Evolutionary conservation across 1,140 invertebrate species (phyloP).

Genomic region (Lordiphosa clarofinis): DNA sequence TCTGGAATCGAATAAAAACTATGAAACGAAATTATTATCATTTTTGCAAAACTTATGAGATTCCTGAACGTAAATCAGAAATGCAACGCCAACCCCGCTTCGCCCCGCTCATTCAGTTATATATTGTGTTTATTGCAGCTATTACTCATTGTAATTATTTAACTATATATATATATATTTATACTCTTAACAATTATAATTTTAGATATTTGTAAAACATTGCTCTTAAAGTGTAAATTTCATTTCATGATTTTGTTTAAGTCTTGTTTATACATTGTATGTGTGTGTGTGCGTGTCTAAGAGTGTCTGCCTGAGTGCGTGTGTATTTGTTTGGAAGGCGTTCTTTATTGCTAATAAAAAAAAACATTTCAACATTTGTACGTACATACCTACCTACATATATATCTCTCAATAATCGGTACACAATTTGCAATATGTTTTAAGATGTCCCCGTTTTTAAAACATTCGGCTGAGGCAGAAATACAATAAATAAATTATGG

Average conservation of each 20-base stretch:
- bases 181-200: constrained; percentile 48
- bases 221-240: constrained; percentile 24
- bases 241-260: constrained; percentile 19
- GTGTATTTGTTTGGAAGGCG: constrained; percentile 5
- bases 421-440: constrained; percentile 43
- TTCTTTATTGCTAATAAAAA: background rate
- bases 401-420: constrained; percentile 47
- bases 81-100: too few relatives aligned
- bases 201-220: constrained; percentile 27
- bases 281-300: constrained; percentile 8
- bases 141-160: constrained; percentile 16
- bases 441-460: constrained; percentile 40
- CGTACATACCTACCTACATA: constrained; percentile 8
- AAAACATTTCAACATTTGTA: too few relatives aligned
- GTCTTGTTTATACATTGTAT: background rate
- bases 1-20: constrained; percentile 96
- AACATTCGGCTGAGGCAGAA: constrained; percentile 25
- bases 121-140: constrained; percentile 1
- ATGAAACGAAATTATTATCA: constrained; percentile 94
- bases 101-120: too few relatives aligned
- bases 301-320: constrained; percentile 14
- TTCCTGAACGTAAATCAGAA: constrained; percentile 38
- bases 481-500: constrained; percentile 25
- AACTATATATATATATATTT: constrained; percentile 21
- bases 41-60: constrained; percentile 94